These are phyloP conservation scores for Apotomis turbidana DNA, from an alignment of 2,888 invertebrate genomes.

Conservation along the genomic window DNA sequence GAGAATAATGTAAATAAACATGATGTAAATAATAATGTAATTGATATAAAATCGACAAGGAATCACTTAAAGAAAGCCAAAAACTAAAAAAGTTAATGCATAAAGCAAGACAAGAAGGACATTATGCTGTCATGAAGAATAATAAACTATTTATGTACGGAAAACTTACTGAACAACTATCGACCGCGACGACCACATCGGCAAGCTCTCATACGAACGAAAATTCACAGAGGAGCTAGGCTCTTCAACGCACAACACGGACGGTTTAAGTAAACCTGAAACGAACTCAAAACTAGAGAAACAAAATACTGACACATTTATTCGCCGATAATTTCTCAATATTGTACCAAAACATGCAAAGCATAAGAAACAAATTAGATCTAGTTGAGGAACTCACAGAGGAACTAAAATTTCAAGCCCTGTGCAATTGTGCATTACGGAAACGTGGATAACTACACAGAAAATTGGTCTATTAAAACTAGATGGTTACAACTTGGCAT, in stretches of 20 bases:
- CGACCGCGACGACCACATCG: no score
- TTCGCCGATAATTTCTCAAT: neutral
- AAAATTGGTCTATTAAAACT: neutral
- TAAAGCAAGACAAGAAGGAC: neutral
- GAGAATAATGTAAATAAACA: no score
- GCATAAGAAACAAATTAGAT: neutral
- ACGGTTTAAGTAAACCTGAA: no score
- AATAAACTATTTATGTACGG: neutral
- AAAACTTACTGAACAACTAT: neutral
- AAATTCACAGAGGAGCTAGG: no score
- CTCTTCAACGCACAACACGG: no score
- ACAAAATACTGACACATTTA: neutral
- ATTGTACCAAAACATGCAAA: neutral
- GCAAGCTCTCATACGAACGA: no score
- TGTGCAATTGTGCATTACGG: neutral
- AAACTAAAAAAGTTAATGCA: neutral
- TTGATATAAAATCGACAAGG: no score
- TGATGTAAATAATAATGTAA: no score
- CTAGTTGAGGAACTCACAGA: constrained; percentile 3
- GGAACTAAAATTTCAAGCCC: neutral
- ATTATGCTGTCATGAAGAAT: neutral
- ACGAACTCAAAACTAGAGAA: neutral
- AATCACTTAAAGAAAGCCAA: neutral
- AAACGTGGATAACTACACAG: neutral
- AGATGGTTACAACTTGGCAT: no score